These are phyloP conservation scores for Muscina levida DNA, from an alignment of 2,888 invertebrate genomes.

Conservation along the genomic window DNA sequence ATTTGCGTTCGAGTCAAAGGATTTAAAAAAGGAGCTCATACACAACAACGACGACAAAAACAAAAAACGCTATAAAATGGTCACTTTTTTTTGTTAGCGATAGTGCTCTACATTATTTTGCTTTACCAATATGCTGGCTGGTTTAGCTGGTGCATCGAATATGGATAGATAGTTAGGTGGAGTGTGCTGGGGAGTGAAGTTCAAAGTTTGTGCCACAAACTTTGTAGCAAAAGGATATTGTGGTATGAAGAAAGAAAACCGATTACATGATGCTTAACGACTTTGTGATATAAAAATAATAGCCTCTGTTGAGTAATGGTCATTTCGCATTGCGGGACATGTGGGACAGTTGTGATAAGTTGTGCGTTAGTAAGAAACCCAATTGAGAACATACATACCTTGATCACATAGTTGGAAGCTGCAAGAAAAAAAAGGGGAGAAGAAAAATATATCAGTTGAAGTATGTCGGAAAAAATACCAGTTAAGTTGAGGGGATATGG, in stretches of 20 bases:
- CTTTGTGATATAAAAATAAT: slow-evolving; percentile 68
- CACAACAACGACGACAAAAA: no score
- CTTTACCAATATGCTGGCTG: slow-evolving; percentile 18
- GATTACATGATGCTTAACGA: slow-evolving; percentile 65
- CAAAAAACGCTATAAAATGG: not conserved
- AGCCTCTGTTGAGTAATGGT: slow-evolving; percentile 53
- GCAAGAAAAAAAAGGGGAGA: slow-evolving; percentile 8
- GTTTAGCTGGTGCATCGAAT: no score
- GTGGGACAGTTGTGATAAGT: slow-evolving; percentile 10
- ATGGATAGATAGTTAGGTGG: no score
- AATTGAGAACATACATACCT: slow-evolving; percentile 20
- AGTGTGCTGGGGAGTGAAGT: no score
- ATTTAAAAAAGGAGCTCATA: not conserved
- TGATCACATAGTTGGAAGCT: slow-evolving; percentile 11
- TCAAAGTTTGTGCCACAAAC: slow-evolving; percentile 2
- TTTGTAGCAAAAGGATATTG: not conserved
- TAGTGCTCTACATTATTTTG: slow-evolving; percentile 22
- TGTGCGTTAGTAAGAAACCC: not conserved
- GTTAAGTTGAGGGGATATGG: not conserved
- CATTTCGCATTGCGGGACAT: slow-evolving; percentile 10
- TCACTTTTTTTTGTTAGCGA: not conserved
- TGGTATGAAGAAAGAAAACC: slow-evolving; percentile 12
- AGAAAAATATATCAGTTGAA: slow-evolving; percentile 8
- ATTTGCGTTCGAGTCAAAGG: not conserved
- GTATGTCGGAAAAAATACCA: slow-evolving; percentile 3